Evolutionary conservation across 2,888 invertebrate genomes (phyloP).

Genomic region (Camptogramma bilineatum): DNA sequence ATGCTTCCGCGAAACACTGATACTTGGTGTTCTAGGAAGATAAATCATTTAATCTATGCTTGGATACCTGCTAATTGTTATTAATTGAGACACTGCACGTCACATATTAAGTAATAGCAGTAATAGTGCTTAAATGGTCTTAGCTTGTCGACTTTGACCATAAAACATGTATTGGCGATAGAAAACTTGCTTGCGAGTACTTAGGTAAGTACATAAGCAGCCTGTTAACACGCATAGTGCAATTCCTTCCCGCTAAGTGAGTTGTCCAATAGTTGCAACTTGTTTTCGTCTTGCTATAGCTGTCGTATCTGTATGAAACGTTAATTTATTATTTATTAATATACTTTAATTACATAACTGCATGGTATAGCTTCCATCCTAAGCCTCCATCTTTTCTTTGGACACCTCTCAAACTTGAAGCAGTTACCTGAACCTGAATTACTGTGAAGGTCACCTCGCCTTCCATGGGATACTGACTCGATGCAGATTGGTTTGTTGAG

Average conservation of each 20-base stretch:
- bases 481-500: too few relatives aligned
- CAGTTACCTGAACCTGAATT: too few relatives aligned
- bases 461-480: too few relatives aligned
- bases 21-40: slow-evolving; percentile 20
- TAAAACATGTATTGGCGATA: neutral
- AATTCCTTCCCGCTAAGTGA: neutral
- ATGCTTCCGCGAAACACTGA: slow-evolving; percentile 20
- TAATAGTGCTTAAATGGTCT: neutral
- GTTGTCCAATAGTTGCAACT: neutral
- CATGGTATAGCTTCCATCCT: neutral
- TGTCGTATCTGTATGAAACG: neutral
- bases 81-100: slow-evolving; percentile 4
- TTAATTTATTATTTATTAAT: neutral
- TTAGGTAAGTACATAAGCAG: neutral
- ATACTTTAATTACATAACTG: neutral
- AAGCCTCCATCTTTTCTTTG: too few relatives aligned
- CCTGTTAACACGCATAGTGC: neutral
- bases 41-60: neutral
- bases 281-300: neutral
- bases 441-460: too few relatives aligned
- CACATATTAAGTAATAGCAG: neutral
- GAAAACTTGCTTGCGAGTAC: neutral
- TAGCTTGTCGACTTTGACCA: neutral
- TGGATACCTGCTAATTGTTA: slow-evolving; percentile 9
- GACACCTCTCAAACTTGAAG: too few relatives aligned